Percentiles rank a stretch among this genome's conserved stretches.
Evolutionary conservation across 1,140 invertebrate species (phyloP).

Genomic region (Cotesia chilonis): DNA sequence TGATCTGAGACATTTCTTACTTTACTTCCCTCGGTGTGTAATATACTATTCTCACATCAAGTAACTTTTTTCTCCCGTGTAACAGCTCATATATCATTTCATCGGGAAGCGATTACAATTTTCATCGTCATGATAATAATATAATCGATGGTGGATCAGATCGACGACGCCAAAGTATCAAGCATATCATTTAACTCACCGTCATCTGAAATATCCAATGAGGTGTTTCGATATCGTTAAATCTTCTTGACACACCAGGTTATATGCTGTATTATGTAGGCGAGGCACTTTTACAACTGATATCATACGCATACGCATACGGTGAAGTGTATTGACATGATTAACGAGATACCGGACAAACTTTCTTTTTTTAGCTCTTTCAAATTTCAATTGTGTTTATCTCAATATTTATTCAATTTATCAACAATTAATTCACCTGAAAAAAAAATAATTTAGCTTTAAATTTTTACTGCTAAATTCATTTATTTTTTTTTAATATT

Average conservation of each 20-base stretch:
- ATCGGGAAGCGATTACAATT: too few relatives aligned
- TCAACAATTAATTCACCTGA: too few relatives aligned
- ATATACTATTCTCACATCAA: too few relatives aligned
- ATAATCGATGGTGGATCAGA: background rate
- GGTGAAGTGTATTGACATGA: slow-evolving; percentile 5
- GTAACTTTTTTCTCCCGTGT: too few relatives aligned
- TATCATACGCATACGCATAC: background rate
- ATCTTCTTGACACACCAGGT: background rate
- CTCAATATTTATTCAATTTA: background rate
- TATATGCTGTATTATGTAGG: background rate
- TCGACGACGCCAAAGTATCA: background rate
- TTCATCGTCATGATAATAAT: too few relatives aligned
- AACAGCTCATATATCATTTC: too few relatives aligned
- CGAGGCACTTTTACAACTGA: slow-evolving; percentile 14
- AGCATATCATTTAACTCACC: background rate
- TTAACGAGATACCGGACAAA: slow-evolving; percentile 3
- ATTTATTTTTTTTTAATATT: too few relatives aligned
- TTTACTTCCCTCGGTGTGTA: too few relatives aligned
- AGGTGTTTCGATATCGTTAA: background rate
- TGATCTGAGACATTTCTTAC: too few relatives aligned
- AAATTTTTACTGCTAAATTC: too few relatives aligned
- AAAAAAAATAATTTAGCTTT: too few relatives aligned
- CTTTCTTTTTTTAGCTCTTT: background rate
- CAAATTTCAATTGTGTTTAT: background rate
- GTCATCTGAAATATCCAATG: slow-evolving; percentile 3